Percentiles rank a stretch among this genome's conserved stretches.
Conservation (phyloP, 2,888 invertebrate genomes). For the Aphidius colemani region DNA sequence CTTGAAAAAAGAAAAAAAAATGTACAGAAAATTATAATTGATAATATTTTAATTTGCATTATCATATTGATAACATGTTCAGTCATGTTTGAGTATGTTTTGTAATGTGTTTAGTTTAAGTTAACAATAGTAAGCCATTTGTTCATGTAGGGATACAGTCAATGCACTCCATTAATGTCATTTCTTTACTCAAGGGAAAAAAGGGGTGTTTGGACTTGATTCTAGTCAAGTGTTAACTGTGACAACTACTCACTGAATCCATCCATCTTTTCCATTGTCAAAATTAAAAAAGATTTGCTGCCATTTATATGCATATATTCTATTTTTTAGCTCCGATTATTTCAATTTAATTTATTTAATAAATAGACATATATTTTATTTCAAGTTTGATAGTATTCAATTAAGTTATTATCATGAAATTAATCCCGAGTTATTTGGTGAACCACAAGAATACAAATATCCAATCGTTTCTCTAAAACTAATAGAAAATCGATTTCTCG, state of each 20-base stretch:
- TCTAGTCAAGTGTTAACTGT: conserved; percentile 50
- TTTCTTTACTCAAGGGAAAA: conserved; percentile 27
- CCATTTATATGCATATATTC: conserved; percentile 8
- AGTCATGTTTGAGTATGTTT: no score
- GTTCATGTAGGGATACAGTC: conserved; percentile 15
- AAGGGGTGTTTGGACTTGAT: conserved; percentile 28
- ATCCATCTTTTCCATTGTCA: conserved; percentile 32
- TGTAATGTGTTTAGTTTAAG: not conserved
- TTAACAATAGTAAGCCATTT: conserved; percentile 9
- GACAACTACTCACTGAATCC: conserved; percentile 42
- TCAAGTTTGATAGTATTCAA: conserved; percentile 25
- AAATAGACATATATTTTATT: conserved; percentile 15
- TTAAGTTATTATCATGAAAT: conserved; percentile 21
- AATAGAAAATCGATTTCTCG: conserved; percentile 47
- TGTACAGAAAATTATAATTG: no score
- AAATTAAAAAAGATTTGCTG: conserved; percentile 4
- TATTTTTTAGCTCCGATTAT: conserved; percentile 1
- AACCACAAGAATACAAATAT: conserved; percentile 16
- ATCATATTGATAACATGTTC: no score
- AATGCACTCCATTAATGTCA: conserved; percentile 21
- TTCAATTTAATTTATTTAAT: not conserved
- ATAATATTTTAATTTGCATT: no score
- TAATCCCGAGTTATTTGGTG: conserved; percentile 21
- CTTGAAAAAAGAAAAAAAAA: no score
- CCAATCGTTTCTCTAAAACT: conserved; percentile 24